Evolutionary conservation across 2,888 invertebrate species (phyloP), one percentile per base, ranked within the genome.

Genomic region (Ashinkailepas kermadecensis): DNA sequence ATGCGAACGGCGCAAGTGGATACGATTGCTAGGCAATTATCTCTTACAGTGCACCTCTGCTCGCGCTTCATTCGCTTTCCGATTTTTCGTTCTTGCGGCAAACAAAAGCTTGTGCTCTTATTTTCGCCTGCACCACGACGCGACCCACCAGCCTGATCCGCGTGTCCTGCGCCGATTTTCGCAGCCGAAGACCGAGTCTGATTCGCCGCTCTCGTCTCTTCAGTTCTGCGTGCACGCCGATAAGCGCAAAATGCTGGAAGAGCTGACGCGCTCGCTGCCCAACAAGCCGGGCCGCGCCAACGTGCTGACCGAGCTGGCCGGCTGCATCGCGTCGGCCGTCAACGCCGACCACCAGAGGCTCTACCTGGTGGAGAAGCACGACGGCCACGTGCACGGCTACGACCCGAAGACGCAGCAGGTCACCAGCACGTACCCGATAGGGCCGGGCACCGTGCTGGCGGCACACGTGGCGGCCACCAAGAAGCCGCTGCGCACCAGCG

Each of bases 261-360:
- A 92, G 84, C 87, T 93, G 80, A 90, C 92, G 0, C 89, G 90
- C 81, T 70, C 86, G 11, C 90, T 92, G 83, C 88, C 90, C 57
- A 85, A 86, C 78, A 89, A 90, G 81, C 90, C 91, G 0, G 91
- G 90, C 80, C 92, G 92, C 85, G 89, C 90, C 81, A 89, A 91
- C 67, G 91, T 93, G 6, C 86, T 93, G 39, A 90, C 90, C 89
- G 93, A 93, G 87, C 86, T 94, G 65, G 91, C 92, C 0, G 89
- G 89, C 80, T 91, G 92, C 86, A 91, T 93, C 81, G 90, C 90
- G 56, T 89, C 90, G 21, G 91, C 92, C 0, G 90, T 93, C 0
- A 90, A 90, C 59, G 92, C 92, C 0, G 92, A 93, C 85, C 91
- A 91, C 0, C 91, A 91, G 86, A 90, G 91, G 84, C 88, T 92